phyloP scores from a whole-genome alignment of 2,797 vertebrate species.

The Chiloscyllium punctatum region DNA sequence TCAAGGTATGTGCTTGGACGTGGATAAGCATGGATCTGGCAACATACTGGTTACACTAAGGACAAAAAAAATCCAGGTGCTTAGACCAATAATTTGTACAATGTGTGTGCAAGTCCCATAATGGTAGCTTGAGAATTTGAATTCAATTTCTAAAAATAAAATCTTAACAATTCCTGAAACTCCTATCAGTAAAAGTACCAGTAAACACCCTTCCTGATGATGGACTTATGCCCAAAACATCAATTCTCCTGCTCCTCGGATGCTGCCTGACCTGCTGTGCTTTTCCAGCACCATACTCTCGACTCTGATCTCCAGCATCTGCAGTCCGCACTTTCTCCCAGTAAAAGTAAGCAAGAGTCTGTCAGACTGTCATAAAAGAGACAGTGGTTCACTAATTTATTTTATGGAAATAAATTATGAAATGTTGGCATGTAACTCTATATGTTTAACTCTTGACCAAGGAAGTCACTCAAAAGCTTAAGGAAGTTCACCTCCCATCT shows the following conservation, averaged over 20 bases:
- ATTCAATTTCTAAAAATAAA: not conserved
- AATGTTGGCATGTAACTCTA: not conserved
- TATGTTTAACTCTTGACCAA: not conserved
- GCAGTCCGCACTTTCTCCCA: no score
- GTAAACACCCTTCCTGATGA: no score
- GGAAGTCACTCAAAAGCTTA: not conserved
- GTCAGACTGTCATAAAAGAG: not conserved
- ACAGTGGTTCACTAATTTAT: not conserved
- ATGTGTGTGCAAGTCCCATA: not conserved
- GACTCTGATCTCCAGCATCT: no score
- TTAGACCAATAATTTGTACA: not conserved
- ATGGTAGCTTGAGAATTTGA: not conserved
- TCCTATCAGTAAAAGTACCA: no score
- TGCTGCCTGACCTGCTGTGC: no score
- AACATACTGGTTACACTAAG: not conserved
- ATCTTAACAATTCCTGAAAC: not conserved
- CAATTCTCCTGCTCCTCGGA: no score
- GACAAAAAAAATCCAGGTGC: not conserved
- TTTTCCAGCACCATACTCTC: no score
- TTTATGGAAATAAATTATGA: not conserved
- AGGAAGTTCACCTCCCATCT: not conserved
- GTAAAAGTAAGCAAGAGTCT: not conserved
- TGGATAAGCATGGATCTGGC: not conserved
- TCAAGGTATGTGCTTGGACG: conserved; percentile 60
- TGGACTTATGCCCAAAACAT: no score